phyloP scores from a whole-genome alignment of 2,113 vertebrate species.

The Ceyx melanurus region DNA sequence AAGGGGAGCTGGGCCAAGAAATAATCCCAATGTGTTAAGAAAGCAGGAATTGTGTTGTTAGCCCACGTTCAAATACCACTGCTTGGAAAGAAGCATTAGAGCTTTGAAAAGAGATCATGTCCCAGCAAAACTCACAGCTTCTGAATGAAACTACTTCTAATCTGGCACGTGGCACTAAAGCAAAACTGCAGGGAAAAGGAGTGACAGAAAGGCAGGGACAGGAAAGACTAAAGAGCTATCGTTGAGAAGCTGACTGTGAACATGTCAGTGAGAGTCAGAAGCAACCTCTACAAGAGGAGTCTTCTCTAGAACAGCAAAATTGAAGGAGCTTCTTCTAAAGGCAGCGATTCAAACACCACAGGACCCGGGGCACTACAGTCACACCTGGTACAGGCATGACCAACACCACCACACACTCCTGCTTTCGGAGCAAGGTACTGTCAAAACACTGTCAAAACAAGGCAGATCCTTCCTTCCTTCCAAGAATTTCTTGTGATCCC shows the following conservation, averaged over 20 bases:
- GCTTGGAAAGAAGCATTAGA: not conserved
- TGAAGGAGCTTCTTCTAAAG: not conserved
- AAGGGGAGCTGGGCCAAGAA: not conserved
- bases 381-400: not conserved
- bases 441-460: not conserved
- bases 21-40: not conserved
- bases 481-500: not conserved
- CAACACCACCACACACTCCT: not conserved
- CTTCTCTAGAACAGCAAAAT: not conserved
- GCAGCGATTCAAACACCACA: not conserved
- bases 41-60: not conserved
- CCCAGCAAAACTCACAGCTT: not conserved
- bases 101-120: not conserved
- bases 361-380: not conserved
- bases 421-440: not conserved
- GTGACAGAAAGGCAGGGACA: not conserved
- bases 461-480: not conserved
- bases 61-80: not conserved
- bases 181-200: not conserved
- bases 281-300: not conserved
- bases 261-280: not conserved
- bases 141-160: not conserved
- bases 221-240: not conserved
- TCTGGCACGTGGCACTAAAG: not conserved
- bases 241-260: not conserved